Evolutionary conservation across 2,113 vertebrate species (phyloP).

Genomic region (Gasterosteus aculeatus): DNA sequence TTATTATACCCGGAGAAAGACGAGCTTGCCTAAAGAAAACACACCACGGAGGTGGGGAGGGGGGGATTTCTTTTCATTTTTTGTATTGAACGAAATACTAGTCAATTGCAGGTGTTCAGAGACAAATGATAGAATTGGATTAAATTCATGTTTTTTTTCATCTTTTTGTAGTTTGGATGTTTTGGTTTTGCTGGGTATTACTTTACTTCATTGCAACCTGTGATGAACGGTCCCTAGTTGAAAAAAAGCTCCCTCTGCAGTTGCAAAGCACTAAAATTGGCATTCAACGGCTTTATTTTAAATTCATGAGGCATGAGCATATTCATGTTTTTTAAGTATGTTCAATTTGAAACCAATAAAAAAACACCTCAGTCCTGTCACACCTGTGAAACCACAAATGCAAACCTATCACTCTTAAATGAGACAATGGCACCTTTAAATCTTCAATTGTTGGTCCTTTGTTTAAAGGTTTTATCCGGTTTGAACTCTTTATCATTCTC

Average conservation of each 20-base stretch:
- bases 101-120: not conserved
- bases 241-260: not conserved
- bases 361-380: not conserved
- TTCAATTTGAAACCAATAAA: not conserved
- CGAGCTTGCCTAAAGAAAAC: slow-evolving; percentile 1
- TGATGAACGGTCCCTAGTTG: not conserved
- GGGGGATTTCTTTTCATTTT: no score
- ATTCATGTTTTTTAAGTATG: not conserved
- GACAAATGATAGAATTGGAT: not conserved
- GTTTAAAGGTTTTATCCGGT: not conserved
- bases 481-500: not conserved
- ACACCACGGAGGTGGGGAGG: not conserved
- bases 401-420: not conserved
- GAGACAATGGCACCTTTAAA: not conserved
- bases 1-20: slow-evolving; percentile 15
- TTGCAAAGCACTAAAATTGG: not conserved
- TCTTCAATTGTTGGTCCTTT: not conserved
- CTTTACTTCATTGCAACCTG: not conserved
- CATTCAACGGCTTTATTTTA: not conserved
- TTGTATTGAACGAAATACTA: not conserved
- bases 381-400: not conserved
- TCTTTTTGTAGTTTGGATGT: not conserved
- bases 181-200: not conserved
- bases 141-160: not conserved
- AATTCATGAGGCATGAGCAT: not conserved